These are phyloP conservation scores for Henricia sp. DNA, from an alignment of 53 echinoderm and acorn worm species.

Conservation along the genomic window DNA sequence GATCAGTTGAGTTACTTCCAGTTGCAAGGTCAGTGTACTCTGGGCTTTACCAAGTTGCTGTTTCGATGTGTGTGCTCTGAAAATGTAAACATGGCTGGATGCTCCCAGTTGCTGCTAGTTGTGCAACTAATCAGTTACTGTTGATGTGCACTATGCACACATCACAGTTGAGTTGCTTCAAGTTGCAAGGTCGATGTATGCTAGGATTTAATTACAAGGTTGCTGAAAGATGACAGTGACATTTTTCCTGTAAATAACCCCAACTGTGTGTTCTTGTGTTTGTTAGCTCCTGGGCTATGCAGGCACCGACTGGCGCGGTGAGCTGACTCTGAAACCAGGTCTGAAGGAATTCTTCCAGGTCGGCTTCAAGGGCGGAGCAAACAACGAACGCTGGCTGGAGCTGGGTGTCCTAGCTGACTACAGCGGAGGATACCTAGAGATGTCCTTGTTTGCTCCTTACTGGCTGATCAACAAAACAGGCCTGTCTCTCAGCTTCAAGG, in stretches of 20 bases:
- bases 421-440: constrained; percentile 89
- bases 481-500: constrained; percentile 86
- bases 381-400: constrained; percentile 80
- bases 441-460: constrained; percentile 92
- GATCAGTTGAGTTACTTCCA: no score
- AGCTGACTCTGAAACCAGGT: constrained; percentile 89
- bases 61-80: no score
- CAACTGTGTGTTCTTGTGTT: not conserved
- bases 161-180: no score
- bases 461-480: constrained; percentile 98
- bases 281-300: constrained; percentile 78
- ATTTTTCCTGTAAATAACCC: not conserved
- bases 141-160: no score
- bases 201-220: no score
- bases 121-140: no score
- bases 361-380: constrained; percentile 79
- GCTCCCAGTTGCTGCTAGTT: no score
- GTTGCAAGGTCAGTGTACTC: no score
- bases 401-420: constrained; percentile 92
- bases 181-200: no score
- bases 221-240: no score
- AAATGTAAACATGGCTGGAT: no score
- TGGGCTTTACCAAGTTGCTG: no score
- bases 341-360: constrained; percentile 91
- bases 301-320: constrained; percentile 85